phyloP scores from a whole-genome alignment of 2,797 vertebrate genomes.

The Lemur catta region DNA sequence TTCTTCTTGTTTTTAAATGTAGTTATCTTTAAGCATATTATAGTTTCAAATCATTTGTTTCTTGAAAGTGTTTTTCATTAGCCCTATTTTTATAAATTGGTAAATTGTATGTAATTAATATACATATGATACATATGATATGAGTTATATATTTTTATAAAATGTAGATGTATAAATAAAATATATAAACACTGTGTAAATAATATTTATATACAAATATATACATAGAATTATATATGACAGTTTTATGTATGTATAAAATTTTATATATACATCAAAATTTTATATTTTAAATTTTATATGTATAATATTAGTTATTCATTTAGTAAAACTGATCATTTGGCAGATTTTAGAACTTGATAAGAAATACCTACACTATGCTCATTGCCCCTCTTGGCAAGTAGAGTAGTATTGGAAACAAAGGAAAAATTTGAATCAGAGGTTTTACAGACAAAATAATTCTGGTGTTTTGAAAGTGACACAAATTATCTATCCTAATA shows the following conservation, averaged over 20 bases:
- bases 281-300: not conserved
- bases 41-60: conserved; percentile 20
- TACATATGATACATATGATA: not conserved
- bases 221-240: not conserved
- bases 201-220: not conserved
- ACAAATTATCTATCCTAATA: not conserved
- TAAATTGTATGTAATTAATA: not conserved
- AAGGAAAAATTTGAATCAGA: not conserved
- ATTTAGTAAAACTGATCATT: conserved; percentile 8
- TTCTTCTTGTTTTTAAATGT: conserved; percentile 35
- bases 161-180: not conserved
- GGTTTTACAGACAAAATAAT: not conserved
- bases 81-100: not conserved
- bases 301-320: not conserved
- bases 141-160: not conserved
- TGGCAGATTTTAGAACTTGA: not conserved
- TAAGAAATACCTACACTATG: not conserved
- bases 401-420: conserved; percentile 1
- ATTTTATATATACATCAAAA: not conserved
- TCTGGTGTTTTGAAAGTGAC: not conserved
- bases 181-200: not conserved
- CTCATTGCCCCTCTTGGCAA: not conserved
- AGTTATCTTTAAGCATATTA: not conserved
- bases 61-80: not conserved
- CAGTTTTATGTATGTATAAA: not conserved